Evolutionary conservation across 2,113 vertebrate species (phyloP), one percentile per base, ranked within the genome.

Genomic region (Amphiprion ocellaris): DNA sequence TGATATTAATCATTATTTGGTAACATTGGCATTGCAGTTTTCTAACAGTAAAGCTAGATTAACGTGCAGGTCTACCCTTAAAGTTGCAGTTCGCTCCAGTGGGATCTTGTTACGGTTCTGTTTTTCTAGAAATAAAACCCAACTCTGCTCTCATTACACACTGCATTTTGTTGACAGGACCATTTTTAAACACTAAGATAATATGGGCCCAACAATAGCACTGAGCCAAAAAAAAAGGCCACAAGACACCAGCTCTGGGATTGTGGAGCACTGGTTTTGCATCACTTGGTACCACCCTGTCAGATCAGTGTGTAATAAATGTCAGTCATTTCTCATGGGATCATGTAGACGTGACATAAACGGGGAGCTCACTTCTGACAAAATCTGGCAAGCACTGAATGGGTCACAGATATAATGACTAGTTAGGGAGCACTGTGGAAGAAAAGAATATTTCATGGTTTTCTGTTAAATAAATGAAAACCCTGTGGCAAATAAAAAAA

Each of bases 251-350:
- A 85, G 68, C 66, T 77, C 49, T 77, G 68, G 53, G 68, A 77
- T 67, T 15, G 69, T n/a, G 28, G 56, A 28, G 23, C 47, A 23
- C 21, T 66, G 61, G 61, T 71, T 62, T 73, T 81, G 67, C 70
- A 74, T 86, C 54, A 69, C 66, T 69, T 70, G 61, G 82, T 44
- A 47, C 74, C 62, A 37, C 30, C 46, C 63, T 87, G 86, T 87
- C 86, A 90, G 61, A 79, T 84, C 73, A 68, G 67, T 23, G 61
- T 54, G 79, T 73, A 71, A 87, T 84, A 91, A 79, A 78, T 77
- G 87, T 74, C 89, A 87, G 61, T 91, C 89, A 88, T 63, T 73
- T 39, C 79, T 85, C 77, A 60, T 80, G 68, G 69, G 41, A 79
- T 82, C 71, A 78, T 74, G 71, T 28, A 64, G 59, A 77, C 21